Percentiles rank a stretch among this genome's conserved stretches.
Conservation (phyloP, 2,113 vertebrate genomes). For the Peromyscus maniculatus region DNA sequence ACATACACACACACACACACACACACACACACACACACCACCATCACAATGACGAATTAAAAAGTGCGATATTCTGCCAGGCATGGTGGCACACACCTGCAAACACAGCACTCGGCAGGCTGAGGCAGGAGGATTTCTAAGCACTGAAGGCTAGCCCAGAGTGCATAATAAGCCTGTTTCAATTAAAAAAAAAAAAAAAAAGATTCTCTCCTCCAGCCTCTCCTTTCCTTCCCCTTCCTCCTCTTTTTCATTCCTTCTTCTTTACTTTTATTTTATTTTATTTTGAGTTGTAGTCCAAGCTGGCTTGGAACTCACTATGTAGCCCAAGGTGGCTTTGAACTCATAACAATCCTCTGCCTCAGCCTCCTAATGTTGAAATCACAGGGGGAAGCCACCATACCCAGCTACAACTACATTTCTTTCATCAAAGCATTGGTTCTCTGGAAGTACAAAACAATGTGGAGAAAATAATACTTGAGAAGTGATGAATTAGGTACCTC, state of each 20-base stretch:
- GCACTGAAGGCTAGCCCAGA: not conserved
- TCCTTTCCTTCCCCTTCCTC: not conserved
- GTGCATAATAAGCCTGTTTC: not conserved
- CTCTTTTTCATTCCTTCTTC: not conserved
- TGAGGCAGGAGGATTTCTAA: not conserved
- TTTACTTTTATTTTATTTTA: not conserved
- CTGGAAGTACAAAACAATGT: slow-evolving; percentile 1
- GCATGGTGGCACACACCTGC: not conserved
- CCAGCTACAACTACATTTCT: not conserved
- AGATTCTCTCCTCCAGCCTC: not conserved
- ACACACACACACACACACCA: no score
- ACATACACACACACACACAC: not conserved
- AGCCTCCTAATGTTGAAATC: not conserved
- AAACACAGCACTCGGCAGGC: not conserved
- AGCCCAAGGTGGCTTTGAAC: not conserved
- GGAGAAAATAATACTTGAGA: slow-evolving; percentile 8
- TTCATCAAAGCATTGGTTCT: not conserved
- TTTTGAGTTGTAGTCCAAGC: not conserved
- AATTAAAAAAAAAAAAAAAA: not conserved
- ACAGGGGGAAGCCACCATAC: not conserved
- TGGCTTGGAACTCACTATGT: not conserved
- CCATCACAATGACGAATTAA: not conserved
- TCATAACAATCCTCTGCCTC: not conserved
- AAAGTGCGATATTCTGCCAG: not conserved
- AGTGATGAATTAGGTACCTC: not conserved